These are phyloP conservation scores for Drosophila suzukii DNA, from an alignment of 1,140 invertebrate species.

Conservation along the genomic window DNA sequence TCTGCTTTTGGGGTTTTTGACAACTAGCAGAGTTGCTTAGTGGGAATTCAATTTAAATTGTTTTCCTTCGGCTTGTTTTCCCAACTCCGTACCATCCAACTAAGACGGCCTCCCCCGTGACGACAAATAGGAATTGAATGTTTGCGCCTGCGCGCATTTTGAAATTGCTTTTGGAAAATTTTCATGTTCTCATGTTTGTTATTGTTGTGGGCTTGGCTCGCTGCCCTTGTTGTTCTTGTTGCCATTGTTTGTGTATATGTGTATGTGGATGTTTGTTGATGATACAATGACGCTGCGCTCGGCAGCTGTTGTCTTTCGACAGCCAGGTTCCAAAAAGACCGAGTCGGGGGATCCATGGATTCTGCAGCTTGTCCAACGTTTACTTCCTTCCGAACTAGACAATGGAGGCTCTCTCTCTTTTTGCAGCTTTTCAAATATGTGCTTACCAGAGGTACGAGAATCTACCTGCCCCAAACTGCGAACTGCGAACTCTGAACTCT, in stretches of 20 bases:
- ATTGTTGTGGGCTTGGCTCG: conserved; percentile 71
- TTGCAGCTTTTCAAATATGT: conserved; percentile 74
- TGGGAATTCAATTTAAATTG: conserved; percentile 56
- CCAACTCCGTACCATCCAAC: conserved; percentile 17
- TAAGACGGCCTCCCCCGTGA: conserved; percentile 19
- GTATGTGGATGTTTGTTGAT: conserved; percentile 65
- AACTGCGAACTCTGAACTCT: not conserved
- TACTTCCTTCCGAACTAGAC: conserved; percentile 58
- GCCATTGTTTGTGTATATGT: conserved; percentile 43
- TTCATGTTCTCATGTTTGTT: conserved; percentile 65
- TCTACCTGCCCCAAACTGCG: conserved; percentile 61
- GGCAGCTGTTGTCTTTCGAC: conserved; percentile 76
- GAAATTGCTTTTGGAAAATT: conserved; percentile 64
- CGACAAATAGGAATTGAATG: conserved; percentile 38
- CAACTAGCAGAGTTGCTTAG: not conserved
- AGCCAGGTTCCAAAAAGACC: conserved; percentile 1
- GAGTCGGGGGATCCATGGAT: conserved; percentile 31
- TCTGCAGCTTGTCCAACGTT: conserved; percentile 55
- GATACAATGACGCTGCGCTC: conserved; percentile 82
- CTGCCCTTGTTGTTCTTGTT: conserved; percentile 59
- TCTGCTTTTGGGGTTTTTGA: conserved; percentile 5
- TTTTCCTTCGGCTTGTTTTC: conserved; percentile 49
- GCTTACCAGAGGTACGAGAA: conserved; percentile 9
- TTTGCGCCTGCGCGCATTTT: conserved; percentile 69
- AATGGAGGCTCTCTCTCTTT: conserved; percentile 31